Percentiles rank a stretch among this genome's conserved stretches.
phyloP scores from a whole-genome alignment of 2,113 vertebrate genomes.

The Acinonyx jubatus region DNA sequence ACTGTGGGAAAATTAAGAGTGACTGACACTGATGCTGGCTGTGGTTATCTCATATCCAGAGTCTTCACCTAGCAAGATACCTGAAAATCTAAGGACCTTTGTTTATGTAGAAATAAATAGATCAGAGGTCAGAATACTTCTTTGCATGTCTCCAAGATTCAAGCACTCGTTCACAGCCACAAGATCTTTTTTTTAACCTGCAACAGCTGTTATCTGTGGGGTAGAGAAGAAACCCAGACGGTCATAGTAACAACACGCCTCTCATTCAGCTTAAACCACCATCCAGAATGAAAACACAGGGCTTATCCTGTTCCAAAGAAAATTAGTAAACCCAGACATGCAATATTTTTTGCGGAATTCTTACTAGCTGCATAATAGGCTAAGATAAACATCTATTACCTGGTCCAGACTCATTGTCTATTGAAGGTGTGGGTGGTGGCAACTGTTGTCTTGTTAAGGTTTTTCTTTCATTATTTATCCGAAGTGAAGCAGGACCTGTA shows the following conservation, averaged over 20 bases:
- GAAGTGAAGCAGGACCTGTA: not conserved
- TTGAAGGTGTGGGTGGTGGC: not conserved
- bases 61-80: not conserved
- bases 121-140: constrained; percentile 1
- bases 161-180: not conserved
- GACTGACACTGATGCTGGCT: not conserved
- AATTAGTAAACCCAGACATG: not conserved
- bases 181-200: not conserved
- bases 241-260: not conserved
- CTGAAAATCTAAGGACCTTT: not conserved
- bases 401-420: not conserved
- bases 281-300: not conserved
- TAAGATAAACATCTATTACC: not conserved
- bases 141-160: not conserved
- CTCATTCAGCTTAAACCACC: not conserved
- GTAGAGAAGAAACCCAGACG: not conserved
- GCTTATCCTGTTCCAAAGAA: not conserved
- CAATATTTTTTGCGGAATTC: not conserved
- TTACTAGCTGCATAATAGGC: not conserved
- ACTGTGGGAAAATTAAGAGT: not conserved
- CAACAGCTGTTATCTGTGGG: not conserved
- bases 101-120: not conserved
- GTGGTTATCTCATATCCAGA: not conserved
- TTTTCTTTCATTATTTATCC: not conserved
- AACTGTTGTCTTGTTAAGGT: not conserved